Percentiles rank a stretch among this genome's conserved stretches.
Evolutionary conservation across 2,797 vertebrate genomes (phyloP).

Genomic region (Bradypus variegatus): DNA sequence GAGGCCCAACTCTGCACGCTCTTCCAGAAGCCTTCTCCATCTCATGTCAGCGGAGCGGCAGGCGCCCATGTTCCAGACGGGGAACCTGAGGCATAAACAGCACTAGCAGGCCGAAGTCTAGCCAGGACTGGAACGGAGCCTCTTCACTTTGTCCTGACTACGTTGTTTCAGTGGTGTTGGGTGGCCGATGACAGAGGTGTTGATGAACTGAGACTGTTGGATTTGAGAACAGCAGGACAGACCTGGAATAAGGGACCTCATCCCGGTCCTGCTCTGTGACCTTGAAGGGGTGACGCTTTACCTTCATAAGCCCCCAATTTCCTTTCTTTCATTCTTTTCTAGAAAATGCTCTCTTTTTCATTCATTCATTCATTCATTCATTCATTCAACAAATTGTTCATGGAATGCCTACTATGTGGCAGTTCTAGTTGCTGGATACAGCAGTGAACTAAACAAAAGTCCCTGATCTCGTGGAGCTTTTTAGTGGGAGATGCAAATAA

Average conservation of each 20-base stretch:
- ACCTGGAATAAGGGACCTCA: background rate
- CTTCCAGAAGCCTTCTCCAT: background rate
- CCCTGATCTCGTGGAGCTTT: background rate
- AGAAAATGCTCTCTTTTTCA: background rate
- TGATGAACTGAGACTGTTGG: background rate
- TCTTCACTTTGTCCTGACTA: background rate
- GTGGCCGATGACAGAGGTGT: background rate
- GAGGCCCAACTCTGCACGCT: background rate
- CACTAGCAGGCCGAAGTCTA: background rate
- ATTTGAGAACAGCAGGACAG: background rate
- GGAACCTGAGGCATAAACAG: background rate
- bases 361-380: background rate
- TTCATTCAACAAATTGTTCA: background rate
- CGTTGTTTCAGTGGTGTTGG: fast-evolving
- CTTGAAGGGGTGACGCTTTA: background rate
- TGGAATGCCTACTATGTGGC: background rate
- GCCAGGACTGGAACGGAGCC: background rate
- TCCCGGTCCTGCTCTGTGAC: background rate
- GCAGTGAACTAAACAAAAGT: background rate
- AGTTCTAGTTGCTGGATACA: background rate
- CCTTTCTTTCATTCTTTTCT: background rate
- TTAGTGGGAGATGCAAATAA: background rate
- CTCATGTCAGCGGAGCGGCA: background rate
- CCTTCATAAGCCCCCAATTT: background rate
- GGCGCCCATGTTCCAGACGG: background rate